These are phyloP conservation scores for Osmerus eperlanus DNA, from an alignment of 2,113 vertebrate genomes.

Conservation along the genomic window DNA sequence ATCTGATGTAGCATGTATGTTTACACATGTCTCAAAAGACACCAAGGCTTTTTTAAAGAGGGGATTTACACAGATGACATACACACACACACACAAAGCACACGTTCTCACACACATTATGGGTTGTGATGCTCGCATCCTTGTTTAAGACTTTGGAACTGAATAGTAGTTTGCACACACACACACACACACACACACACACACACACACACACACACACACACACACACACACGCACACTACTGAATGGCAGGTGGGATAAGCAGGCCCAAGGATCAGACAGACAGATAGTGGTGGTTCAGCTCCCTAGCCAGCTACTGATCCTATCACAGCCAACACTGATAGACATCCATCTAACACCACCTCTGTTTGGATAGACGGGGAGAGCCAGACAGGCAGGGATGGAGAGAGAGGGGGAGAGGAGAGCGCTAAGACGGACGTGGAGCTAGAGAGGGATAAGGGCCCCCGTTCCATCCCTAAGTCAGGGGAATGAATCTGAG, in stretches of 20 bases:
- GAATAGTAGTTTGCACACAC: neutral
- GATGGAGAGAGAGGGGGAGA: neutral
- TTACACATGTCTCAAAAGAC: constrained; percentile 65
- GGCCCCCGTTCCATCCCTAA: neutral
- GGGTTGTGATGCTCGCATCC: constrained; percentile 32
- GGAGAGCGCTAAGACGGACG: neutral
- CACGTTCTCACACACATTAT: constrained; percentile 5
- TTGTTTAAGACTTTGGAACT: constrained; percentile 5
- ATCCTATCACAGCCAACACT: constrained; percentile 60
- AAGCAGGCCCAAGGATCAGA: constrained; percentile 40
- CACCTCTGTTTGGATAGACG: constrained; percentile 48
- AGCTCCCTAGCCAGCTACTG: constrained; percentile 51
- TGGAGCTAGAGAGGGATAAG: neutral
- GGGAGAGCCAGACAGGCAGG: neutral
- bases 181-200: neutral
- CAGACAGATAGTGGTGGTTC: constrained; percentile 54
- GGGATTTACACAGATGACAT: constrained; percentile 57
- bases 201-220: too few relatives aligned
- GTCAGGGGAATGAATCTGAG: neutral
- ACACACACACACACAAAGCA: constrained; percentile 13
- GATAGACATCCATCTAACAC: constrained; percentile 73
- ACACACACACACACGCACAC: neutral
- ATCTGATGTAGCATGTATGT: constrained; percentile 66
- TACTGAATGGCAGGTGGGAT: constrained; percentile 22
- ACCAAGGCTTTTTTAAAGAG: constrained; percentile 62